Evolutionary conservation across 2,888 invertebrate species (phyloP).

Genomic region (Operophtera brumata): DNA sequence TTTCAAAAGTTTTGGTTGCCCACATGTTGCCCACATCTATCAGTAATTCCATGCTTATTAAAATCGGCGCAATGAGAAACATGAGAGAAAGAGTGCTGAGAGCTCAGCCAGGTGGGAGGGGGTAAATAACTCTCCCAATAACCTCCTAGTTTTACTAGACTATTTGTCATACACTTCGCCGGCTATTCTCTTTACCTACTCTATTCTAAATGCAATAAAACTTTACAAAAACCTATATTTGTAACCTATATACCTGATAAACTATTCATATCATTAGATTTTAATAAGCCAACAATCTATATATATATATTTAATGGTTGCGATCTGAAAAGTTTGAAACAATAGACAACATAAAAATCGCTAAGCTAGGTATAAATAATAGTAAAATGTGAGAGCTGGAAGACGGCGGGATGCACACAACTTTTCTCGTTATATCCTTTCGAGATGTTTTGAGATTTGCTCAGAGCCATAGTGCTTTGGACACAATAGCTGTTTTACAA

Average conservation of each 20-base stretch:
- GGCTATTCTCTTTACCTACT: slow-evolving; percentile 39
- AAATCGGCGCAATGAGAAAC: slow-evolving; percentile 24
- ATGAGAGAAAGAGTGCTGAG: not conserved
- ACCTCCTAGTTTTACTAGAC: slow-evolving; percentile 48
- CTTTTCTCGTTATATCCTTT: slow-evolving; percentile 69
- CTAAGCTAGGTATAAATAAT: slow-evolving; percentile 55
- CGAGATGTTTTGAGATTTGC: slow-evolving; percentile 69
- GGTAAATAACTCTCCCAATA: slow-evolving; percentile 48
- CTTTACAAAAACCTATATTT: slow-evolving; percentile 21
- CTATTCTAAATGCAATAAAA: slow-evolving; percentile 29
- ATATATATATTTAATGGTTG: not conserved
- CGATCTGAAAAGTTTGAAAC: slow-evolving; percentile 13
- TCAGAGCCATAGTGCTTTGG: slow-evolving; percentile 60
- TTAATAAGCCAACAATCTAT: too few relatives aligned
- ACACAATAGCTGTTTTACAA: slow-evolving; percentile 63
- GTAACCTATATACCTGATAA: too few relatives aligned
- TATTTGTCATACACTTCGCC: slow-evolving; percentile 58
- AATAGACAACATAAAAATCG: slow-evolving; percentile 45
- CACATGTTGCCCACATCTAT: too few relatives aligned
- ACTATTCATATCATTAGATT: too few relatives aligned
- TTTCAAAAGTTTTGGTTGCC: too few relatives aligned
- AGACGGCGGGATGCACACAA: slow-evolving; percentile 45
- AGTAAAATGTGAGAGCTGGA: slow-evolving; percentile 47
- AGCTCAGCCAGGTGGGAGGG: slow-evolving; percentile 17
- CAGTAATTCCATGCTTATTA: too few relatives aligned